Conservation (phyloP, 2,797 vertebrate species). For the Columba guinea region DNA sequence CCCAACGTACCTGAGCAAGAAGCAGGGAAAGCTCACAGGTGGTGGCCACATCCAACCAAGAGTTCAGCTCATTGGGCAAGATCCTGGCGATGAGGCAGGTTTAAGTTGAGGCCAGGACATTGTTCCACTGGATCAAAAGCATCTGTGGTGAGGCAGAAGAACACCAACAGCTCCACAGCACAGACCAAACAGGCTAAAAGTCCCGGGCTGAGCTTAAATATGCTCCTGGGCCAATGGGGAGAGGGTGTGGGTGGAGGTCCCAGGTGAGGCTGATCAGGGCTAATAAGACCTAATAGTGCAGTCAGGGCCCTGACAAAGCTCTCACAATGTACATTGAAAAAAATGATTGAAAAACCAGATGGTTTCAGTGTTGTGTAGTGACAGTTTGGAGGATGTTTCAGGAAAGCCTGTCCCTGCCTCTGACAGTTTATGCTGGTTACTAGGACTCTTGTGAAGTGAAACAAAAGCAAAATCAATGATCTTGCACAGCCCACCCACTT, state of each 20-base stretch:
- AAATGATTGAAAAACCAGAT: background rate
- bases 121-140: fast-evolving
- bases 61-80: background rate
- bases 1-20: background rate
- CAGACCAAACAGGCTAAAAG: fast-evolving
- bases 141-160: fast-evolving
- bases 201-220: background rate
- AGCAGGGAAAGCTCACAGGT: background rate
- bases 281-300: no score
- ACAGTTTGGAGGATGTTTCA: background rate
- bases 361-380: background rate
- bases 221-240: no score
- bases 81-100: fast-evolving
- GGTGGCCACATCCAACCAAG: background rate
- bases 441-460: background rate
- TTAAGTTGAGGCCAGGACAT: no score
- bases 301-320: background rate
- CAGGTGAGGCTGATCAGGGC: background rate
- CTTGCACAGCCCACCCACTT: background rate
- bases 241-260: background rate
- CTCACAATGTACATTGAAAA: background rate
- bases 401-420: background rate
- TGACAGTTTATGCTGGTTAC: background rate
- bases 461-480: background rate
- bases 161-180: background rate